Base-by-base conservation (phyloP, 2,888 invertebrate genomes). In the Phasia obesa region DNA sequence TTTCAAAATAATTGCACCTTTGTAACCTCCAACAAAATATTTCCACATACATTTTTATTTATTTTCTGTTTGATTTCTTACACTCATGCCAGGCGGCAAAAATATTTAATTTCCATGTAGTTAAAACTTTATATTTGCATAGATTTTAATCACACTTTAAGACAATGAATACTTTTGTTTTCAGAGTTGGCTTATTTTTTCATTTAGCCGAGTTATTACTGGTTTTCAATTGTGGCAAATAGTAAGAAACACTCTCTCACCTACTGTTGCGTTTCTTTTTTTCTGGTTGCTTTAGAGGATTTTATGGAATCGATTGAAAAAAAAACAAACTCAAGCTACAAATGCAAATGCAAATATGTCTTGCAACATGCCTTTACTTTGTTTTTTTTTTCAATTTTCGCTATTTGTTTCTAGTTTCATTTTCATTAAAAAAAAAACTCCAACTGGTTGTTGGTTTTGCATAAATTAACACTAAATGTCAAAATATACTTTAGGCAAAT, bases 401-500 rank as follows among this genome's bases (percentile, higher is more conserved):
- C 23, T 17, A 23, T 51, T 9, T 57, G 42, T 42, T 59, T 53
- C 51, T 25, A 38, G 73, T 79, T 79, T 73, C 67, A 38, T 53
- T 80, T 80, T 69, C 60, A 80, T 25, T 59, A 2, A 57, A 11
- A 2, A 35, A 27, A 64, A 65, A 42, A 25, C 42, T 53, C 6
- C 21, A 17, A 51, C 21, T 42, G 23, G 53, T 17, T 49, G 53
- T 27, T 53, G 35, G 35, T 75, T 83, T 79, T 83, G 79, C 83
- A 83, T 83, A 83, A 83, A 83, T 83, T 83, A 83, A 83, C 83
- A 83, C 83, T 83, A 83, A 83, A 83, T 83, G 83, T 79, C 83
- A 83, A 83, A 83, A 83, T 76, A 79, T 79, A 83, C 83, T 83
- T 75, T 76, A 83, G 83, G 83, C 83, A 83, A 83, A 83, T 83